Evolutionary conservation across 23 tunicate species (phyloP).

Genomic region (Trididemnum miniatum): DNA sequence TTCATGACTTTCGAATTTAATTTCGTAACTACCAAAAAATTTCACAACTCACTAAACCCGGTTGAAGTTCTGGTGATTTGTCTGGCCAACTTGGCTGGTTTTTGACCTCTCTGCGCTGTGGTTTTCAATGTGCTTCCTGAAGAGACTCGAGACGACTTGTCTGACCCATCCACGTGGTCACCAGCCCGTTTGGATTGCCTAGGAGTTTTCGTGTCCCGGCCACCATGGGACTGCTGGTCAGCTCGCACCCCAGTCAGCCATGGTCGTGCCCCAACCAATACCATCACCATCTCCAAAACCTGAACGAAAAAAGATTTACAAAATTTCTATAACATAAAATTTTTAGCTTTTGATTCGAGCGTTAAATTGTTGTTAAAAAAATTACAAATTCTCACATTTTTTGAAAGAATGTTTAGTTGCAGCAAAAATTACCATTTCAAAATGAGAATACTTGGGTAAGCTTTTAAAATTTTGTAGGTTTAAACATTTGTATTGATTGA

Average conservation of each 20-base stretch:
- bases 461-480: too few species aligned
- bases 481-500: too few species aligned
- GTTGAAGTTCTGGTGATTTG: constrained; percentile 46
- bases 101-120: constrained; percentile 26
- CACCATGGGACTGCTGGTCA: constrained; percentile 81
- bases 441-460: too few species aligned
- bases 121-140: constrained; percentile 84
- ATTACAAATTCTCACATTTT: too few species aligned
- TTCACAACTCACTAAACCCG: constrained; percentile 1
- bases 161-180: constrained; percentile 52
- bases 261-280: constrained; percentile 75
- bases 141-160: constrained; percentile 77
- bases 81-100: constrained; percentile 26
- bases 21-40: too few species aligned
- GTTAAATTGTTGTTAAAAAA: too few species aligned
- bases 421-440: too few species aligned
- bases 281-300: constrained; percentile 98
- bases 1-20: too few species aligned
- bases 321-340: too few species aligned
- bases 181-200: constrained; percentile 14
- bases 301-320: constrained; percentile 15
- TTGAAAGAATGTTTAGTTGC: too few species aligned
- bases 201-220: constrained; percentile 71
- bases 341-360: too few species aligned
- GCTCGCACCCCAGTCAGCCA: constrained; percentile 53